Evolutionary conservation across 2,888 invertebrate species (phyloP), one percentile per base, ranked within the genome.

Genomic region (Andrena flavipes): DNA sequence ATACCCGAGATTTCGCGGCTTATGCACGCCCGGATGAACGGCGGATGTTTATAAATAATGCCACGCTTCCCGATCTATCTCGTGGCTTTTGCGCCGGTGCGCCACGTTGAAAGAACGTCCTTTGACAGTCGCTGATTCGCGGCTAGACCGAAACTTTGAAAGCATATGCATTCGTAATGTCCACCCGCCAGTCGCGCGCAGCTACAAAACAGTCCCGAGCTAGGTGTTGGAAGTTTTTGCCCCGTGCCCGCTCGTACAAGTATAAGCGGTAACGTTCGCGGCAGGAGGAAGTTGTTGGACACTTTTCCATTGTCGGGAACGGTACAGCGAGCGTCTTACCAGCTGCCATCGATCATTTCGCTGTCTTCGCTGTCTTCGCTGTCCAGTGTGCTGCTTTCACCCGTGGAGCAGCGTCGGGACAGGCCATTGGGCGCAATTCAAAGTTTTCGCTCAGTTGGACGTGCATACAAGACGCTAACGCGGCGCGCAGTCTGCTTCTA

Each of bases 301-400:
- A 63, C 13, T 69, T 63, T 71, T 51, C 74, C 62, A 51, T 49
- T 65, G 63, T 76, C 54, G 4, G 33, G 71, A 33, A 42, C 63
- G 26, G 68, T 26, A 51, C 74, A 63, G 72, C 72, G 64, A 84
- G 33, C 75, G 79, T 73, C 81, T 86, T 75, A 75, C 64, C 67
- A 49, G 70, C 2, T 30, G 26, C 63, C 86, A 86, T 86, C 82
- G 83, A 86, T 86, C 86, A 86, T 86, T 65, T 54, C 29, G 42
- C 76, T 84, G 42, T 42, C 84, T 84, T 86, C 79, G 63, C 62
- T 74, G 76, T 68, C 74, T 84, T 86, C 79, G 63, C 62, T 74
- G 76, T 71, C 74, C 72, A 49, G 71, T 62, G 78, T 65, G 80
- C 69, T 77, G 77, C 83, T 62, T 76, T 54, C 63, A 16, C 26